Evolutionary conservation across 2,113 vertebrate species (phyloP).

Genomic region (Sapayoa aenigma): DNA sequence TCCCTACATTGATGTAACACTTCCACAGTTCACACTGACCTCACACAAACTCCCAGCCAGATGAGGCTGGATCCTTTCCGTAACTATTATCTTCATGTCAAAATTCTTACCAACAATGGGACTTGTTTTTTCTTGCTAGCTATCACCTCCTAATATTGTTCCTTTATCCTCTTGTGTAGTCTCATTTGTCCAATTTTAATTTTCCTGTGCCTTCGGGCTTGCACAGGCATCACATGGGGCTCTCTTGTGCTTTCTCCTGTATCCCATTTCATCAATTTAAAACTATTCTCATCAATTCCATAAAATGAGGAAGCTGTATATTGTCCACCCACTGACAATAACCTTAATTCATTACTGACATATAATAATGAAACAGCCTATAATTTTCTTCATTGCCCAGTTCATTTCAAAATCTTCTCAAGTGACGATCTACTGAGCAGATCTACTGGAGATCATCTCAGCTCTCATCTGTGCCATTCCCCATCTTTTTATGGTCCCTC

Average conservation of each 20-base stretch:
- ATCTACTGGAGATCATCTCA: neutral
- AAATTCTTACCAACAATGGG: neutral
- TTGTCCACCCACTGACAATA: neutral
- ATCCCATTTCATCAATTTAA: neutral
- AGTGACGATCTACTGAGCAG: neutral
- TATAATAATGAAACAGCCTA: neutral
- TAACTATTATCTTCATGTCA: neutral
- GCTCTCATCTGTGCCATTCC: neutral
- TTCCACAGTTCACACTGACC: neutral
- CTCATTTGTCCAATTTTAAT: slow-evolving; percentile 41
- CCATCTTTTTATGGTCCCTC: neutral
- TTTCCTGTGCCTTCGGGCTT: neutral
- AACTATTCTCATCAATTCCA: neutral
- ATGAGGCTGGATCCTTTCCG: neutral
- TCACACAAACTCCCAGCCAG: neutral
- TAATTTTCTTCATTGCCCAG: neutral
- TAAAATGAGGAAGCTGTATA: neutral
- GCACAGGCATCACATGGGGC: neutral
- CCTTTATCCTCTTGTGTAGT: neutral
- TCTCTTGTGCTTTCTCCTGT: neutral
- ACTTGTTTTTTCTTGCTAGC: neutral
- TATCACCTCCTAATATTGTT: neutral
- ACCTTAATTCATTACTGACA: neutral
- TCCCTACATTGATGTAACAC: neutral
- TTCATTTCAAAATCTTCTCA: neutral